Base-by-base conservation (phyloP, 2,113 vertebrate genomes). In the Elachura formosa region DNA sequence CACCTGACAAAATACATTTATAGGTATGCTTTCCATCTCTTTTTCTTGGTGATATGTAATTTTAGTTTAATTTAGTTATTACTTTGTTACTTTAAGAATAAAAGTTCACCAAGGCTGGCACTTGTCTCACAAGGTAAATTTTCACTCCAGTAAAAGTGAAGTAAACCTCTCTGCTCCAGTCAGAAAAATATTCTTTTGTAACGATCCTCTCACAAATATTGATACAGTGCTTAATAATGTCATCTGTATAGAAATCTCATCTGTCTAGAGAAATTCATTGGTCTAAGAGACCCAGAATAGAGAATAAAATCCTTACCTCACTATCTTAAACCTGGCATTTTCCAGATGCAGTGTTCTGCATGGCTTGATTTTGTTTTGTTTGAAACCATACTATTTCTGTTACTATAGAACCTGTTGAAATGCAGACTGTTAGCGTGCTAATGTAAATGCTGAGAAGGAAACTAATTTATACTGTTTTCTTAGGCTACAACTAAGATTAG, bases 311-410 rank as follows among this genome's bases (percentile, higher is more conserved):
- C 51, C 59, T 87, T 68, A 91, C 61, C 68, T 89, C 72, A 75
- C 84, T 95, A 78, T 43, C 51, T 85, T 84, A 96, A 96, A 89
- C 31, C 34, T 89, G 69, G 26, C 52, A 66, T 94, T 96, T 96
- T 80, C 68, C 91, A 73, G 67, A 34, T 59, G 49, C 33, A 17
- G 54, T 15, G 40, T 62, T 90, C 88, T 92, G 85, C 79, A 66
- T 40, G 71, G 55, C 17, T 96, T 92, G 29, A 21, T 80, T 95
- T 93, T 58, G 66, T 75, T 87, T 87, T 85, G 8, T 87, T 63
- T 79, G 68, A 90, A 84, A 64, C 23, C 26, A 11, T 21, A 52
- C 21, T 67, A 58, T 81, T 91, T 91, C 51, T 84, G 34, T 69
- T 73, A 58, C 36, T 89, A 14, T 22, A 84, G 40, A 94, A 93